Percentiles rank a stretch among this genome's conserved stretches.
Conservation (phyloP, 2,113 vertebrate species). For the Tauraco erythrolophus region DNA sequence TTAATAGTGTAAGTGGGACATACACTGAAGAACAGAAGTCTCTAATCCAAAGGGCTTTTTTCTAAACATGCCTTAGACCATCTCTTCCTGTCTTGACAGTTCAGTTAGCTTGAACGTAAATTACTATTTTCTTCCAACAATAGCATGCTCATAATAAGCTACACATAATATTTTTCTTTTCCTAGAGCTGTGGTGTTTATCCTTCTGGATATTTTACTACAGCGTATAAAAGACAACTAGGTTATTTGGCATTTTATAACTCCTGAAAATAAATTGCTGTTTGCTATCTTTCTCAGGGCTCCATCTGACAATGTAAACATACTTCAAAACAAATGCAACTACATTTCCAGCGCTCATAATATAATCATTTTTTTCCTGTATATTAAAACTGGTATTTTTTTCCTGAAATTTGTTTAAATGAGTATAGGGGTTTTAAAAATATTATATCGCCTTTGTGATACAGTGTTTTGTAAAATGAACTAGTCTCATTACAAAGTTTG, state of each 20-base stretch:
- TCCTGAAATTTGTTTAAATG: neutral
- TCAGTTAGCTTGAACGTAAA: neutral
- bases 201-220: neutral
- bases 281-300: neutral
- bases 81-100: neutral
- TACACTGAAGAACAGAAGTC: neutral
- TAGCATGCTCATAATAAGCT: neutral
- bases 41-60: neutral
- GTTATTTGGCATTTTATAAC: neutral
- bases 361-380: neutral
- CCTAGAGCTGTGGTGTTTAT: neutral
- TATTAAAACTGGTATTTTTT: neutral
- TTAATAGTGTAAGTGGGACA: neutral
- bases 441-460: neutral
- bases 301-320: neutral
- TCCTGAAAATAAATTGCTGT: neutral
- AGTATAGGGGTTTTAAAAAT: fast-evolving
- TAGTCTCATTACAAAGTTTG: neutral
- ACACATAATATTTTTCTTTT: neutral
- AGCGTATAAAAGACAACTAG: neutral
- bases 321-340: neutral
- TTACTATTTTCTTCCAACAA: slow-evolving; percentile 10
- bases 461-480: neutral
- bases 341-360: neutral
- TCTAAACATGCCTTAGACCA: neutral